Evolutionary conservation across 2,113 vertebrate genomes (phyloP).

Genomic region (Sinocyclocheilus rhinocerous): DNA sequence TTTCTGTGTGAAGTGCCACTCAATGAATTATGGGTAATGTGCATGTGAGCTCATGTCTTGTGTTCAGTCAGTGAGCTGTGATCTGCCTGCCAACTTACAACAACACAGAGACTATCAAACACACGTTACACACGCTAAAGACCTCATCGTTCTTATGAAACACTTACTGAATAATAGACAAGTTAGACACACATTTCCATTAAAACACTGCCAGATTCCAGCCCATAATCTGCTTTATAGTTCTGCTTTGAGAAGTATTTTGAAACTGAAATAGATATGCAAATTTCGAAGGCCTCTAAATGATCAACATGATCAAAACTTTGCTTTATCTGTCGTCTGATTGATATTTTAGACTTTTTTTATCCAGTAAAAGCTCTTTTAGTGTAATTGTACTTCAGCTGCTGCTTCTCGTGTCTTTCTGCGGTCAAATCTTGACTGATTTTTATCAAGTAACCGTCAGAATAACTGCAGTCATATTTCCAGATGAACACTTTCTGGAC

Average conservation of each 20-base stretch:
- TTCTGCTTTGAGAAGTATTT: not conserved
- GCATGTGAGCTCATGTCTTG: conserved; percentile 11
- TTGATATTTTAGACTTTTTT: too few relatives aligned
- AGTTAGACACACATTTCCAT: not conserved
- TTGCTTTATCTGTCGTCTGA: not conserved
- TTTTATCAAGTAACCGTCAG: too few relatives aligned
- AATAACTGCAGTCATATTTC: too few relatives aligned
- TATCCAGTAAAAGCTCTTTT: too few relatives aligned
- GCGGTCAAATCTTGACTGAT: too few relatives aligned
- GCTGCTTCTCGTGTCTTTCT: too few relatives aligned
- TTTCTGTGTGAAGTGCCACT: conserved; percentile 25
- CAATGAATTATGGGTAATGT: conserved; percentile 25
- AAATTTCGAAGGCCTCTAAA: not conserved
- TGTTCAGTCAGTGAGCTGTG: conserved; percentile 15
- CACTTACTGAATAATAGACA: too few relatives aligned
- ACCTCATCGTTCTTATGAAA: not conserved
- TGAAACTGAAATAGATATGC: not conserved
- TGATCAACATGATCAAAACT: not conserved
- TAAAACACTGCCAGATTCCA: not conserved
- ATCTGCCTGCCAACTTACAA: not conserved
- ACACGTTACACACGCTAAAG: not conserved
- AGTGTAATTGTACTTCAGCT: too few relatives aligned
- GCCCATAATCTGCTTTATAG: too few relatives aligned
- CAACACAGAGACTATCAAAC: not conserved
- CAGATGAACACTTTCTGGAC: too few relatives aligned